A percentile compares a stretch with the other conserved stretches of the same genome.
Conservation (phyloP, 37 sponge, comb jelly and placozoan genomes). For the Geodia barretti region DNA sequence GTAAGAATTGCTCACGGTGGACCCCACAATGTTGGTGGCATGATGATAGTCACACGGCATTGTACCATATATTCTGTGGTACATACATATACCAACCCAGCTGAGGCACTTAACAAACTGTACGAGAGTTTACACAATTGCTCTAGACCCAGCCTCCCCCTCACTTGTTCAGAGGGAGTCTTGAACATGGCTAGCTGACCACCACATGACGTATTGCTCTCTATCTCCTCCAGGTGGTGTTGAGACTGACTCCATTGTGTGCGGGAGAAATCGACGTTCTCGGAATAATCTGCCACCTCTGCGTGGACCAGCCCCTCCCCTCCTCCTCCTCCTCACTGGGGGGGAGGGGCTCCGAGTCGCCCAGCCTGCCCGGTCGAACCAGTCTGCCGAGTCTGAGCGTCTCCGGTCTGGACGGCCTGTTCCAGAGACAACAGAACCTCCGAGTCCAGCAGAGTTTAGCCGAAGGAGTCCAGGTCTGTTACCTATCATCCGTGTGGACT, state of each 20-base stretch:
- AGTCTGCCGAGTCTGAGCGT: slow-evolving; percentile 32
- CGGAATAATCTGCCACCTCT: slow-evolving; percentile 67
- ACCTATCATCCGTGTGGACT: no score
- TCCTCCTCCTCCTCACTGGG: neutral
- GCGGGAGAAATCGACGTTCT: slow-evolving; percentile 53
- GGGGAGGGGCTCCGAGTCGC: slow-evolving; percentile 11
- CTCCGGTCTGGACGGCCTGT: slow-evolving; percentile 34
- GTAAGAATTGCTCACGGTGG: no score
- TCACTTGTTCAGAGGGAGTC: no score
- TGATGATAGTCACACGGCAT: no score
- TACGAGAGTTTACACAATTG: no score
- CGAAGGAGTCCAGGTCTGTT: slow-evolving; percentile 55
- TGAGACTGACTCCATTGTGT: slow-evolving; percentile 51
- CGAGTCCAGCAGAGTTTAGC: slow-evolving; percentile 12
- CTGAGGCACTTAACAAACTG: no score
- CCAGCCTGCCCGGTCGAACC: neutral
- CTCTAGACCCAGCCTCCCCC: no score
- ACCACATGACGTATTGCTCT: no score
- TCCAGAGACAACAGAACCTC: slow-evolving; percentile 13
- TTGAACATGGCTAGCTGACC: no score
- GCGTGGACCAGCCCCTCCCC: slow-evolving; percentile 1
- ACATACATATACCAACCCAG: no score
- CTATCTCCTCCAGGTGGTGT: slow-evolving; percentile 34
- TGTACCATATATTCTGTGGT: no score
- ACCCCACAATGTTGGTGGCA: no score